A percentile compares a stretch with the other conserved stretches of the same genome.
These are phyloP conservation scores for Parus major DNA, from an alignment of 2,113 vertebrate species.

Conservation along the genomic window DNA sequence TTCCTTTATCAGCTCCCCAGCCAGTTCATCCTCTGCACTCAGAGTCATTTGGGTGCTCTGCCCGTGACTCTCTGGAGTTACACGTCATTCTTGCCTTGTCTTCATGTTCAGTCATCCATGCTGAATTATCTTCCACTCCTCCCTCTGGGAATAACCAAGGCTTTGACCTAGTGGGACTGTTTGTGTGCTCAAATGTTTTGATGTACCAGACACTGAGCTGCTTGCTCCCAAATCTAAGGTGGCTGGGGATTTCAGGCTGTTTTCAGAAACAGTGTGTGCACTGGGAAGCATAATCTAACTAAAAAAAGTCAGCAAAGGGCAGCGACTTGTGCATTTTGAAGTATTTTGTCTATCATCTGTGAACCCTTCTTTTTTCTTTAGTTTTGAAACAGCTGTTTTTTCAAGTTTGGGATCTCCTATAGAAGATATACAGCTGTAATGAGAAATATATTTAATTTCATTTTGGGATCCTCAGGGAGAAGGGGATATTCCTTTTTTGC, in stretches of 20 bases:
- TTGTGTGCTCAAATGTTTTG: conserved; percentile 1
- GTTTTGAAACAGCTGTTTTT: neutral
- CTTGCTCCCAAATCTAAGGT: neutral
- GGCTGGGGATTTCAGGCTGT: neutral
- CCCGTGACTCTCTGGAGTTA: neutral
- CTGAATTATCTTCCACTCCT: conserved; percentile 8
- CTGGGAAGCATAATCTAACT: neutral
- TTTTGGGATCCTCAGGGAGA: conserved; percentile 41
- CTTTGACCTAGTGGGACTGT: conserved; percentile 27
- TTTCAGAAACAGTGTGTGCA: neutral
- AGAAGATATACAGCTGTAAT: neutral
- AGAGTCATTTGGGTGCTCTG: neutral
- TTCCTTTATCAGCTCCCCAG: neutral
- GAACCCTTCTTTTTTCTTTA: neutral
- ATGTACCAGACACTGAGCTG: neutral
- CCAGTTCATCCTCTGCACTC: neutral
- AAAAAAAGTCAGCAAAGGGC: conserved; percentile 5
- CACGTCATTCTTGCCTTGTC: neutral
- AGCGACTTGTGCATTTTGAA: neutral
- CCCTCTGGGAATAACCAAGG: conserved; percentile 9
- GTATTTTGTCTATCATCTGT: neutral
- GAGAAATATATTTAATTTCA: conserved; percentile 21
- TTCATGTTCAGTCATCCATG: conserved; percentile 4
- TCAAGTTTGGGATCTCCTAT: neutral
- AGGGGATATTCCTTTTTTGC: conserved; percentile 41